phyloP scores from a whole-genome alignment of 1,140 invertebrate genomes.

The Probaryconus sp. region DNA sequence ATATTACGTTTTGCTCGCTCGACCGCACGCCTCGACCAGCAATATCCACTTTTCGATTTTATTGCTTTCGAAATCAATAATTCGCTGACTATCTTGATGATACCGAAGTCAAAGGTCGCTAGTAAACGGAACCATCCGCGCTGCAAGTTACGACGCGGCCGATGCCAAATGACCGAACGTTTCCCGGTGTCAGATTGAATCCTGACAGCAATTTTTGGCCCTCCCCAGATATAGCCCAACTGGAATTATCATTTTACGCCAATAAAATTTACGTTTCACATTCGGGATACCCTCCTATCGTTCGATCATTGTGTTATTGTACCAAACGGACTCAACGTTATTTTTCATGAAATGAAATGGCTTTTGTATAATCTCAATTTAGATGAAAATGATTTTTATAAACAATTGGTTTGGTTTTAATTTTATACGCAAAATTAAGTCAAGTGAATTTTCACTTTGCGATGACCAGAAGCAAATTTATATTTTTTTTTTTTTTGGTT shows the following conservation, averaged over 20 bases:
- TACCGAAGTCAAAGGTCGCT: constrained; percentile 37
- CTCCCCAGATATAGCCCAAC: background rate
- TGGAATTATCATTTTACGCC: constrained; percentile 17
- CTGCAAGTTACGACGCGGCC: constrained; percentile 22
- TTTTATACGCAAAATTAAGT: no score
- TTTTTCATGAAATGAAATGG: no score
- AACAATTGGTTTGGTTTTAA: no score
- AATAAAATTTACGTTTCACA: constrained; percentile 5
- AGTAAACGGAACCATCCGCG: constrained; percentile 35
- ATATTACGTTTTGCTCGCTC: constrained; percentile 45
- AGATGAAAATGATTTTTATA: no score
- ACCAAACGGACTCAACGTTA: no score
- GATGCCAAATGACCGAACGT: constrained; percentile 48
- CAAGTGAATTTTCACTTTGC: no score
- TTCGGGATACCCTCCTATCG: no score
- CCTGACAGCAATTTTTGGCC: constrained; percentile 11
- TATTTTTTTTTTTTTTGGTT: no score
- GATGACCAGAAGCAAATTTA: no score
- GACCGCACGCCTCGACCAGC: constrained; percentile 30
- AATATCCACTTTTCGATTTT: constrained; percentile 52
- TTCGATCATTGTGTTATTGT: no score
- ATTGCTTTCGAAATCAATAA: constrained; percentile 49
- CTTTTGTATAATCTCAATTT: no score
- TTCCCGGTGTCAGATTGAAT: constrained; percentile 10
- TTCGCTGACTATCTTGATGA: constrained; percentile 45